Conservation (phyloP, 2,888 invertebrate species). For the Netelia fuscicornis region DNA sequence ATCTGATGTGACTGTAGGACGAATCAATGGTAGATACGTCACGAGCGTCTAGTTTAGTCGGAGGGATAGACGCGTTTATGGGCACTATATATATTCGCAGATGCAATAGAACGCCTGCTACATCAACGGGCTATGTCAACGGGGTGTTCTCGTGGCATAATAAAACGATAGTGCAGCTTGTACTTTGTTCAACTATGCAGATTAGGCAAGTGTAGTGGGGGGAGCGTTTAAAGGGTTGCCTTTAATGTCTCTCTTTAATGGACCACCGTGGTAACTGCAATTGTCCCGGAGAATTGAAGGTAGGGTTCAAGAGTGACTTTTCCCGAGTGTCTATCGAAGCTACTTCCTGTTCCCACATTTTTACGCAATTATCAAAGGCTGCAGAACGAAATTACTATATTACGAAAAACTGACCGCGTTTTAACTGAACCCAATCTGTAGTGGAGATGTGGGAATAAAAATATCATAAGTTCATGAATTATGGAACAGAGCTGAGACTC, state of each 20-base stretch:
- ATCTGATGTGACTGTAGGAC: conserved; percentile 48
- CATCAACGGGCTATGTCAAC: conserved; percentile 32
- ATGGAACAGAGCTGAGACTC: no score
- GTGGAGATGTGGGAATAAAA: no score
- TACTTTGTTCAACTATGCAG: conserved; percentile 64
- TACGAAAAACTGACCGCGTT: no score
- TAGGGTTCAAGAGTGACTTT: conserved; percentile 13
- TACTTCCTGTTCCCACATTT: neutral
- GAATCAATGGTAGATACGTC: conserved; percentile 60
- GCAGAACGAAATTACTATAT: no score
- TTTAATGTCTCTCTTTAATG: conserved; percentile 59
- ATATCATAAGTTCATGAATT: no score
- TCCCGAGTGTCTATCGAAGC: neutral
- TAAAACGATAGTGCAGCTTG: conserved; percentile 59
- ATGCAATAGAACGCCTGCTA: conserved; percentile 34
- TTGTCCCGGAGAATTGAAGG: conserved; percentile 49
- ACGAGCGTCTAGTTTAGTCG: conserved; percentile 57
- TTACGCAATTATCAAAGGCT: no score
- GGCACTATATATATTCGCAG: conserved; percentile 3
- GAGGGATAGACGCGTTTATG: conserved; percentile 35
- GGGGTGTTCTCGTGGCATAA: conserved; percentile 48
- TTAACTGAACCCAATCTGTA: no score
- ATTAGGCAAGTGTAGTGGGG: conserved; percentile 55
- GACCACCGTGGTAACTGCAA: conserved; percentile 57
- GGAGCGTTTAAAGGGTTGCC: conserved; percentile 59